These are phyloP conservation scores for Siniperca scherzeri DNA, from an alignment of 2,797 vertebrate genomes.

Conservation along the genomic window DNA sequence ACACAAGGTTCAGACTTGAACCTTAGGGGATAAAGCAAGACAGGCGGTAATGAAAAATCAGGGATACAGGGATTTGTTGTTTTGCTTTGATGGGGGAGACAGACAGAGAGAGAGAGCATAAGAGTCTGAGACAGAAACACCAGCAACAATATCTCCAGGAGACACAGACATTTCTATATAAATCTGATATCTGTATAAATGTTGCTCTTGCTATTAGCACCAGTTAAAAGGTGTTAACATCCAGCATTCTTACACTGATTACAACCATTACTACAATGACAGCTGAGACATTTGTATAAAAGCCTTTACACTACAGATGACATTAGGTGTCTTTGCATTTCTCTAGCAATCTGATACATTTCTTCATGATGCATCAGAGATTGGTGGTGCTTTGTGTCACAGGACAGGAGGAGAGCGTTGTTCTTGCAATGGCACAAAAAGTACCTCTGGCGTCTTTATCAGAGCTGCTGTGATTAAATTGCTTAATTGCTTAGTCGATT, in stretches of 20 bases:
- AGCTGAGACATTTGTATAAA: conserved; percentile 28
- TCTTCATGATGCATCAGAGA: conserved; percentile 16
- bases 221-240: conserved; percentile 38
- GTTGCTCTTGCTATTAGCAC: conserved; percentile 28
- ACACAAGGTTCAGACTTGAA: conserved; percentile 63
- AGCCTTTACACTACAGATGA: conserved; percentile 9
- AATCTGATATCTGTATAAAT: conserved; percentile 36
- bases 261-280: conserved; percentile 21
- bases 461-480: not conserved
- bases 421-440: not conserved
- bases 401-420: not conserved
- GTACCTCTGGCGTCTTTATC: not conserved
- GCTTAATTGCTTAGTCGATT: conserved; percentile 16
- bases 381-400: not conserved
- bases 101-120: conserved; percentile 23
- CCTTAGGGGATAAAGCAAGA: conserved; percentile 70
- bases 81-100: conserved; percentile 60
- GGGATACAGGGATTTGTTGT: conserved; percentile 73
- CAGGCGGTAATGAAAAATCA: conserved; percentile 71
- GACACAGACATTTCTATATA: conserved; percentile 34
- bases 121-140: conserved; percentile 41
- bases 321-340: conserved; percentile 15
- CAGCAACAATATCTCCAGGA: conserved; percentile 47
- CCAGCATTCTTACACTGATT: conserved; percentile 34
- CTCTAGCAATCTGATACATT: not conserved